Evolutionary conservation across 1,140 invertebrate species (phyloP), one percentile per base, ranked within the genome.

Genomic region (Hydropsyche tenuis): DNA sequence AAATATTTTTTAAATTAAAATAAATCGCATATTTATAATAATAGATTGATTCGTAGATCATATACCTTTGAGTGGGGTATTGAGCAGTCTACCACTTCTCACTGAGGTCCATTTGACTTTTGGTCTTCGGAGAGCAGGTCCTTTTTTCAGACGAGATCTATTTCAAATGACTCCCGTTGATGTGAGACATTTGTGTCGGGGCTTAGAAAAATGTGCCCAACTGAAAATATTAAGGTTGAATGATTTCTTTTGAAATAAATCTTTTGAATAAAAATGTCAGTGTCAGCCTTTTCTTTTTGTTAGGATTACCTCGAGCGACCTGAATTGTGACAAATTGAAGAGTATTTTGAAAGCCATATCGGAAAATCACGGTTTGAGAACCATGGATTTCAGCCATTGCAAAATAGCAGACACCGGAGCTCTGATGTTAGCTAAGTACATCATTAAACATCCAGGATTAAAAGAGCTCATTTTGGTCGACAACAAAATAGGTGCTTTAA

Each of bases 311-410:
- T 81, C 85, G 74, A 86, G 79, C 76, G 84, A 85, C 74, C 79
- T 86, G 78, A 85, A 86, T 78, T 85, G 85, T 65, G 81, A 81
- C 75, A 84, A 80, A 79, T 75, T 85, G 11, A 84, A 84, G 75
- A 82, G 82, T 70, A 80, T 87, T 60, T 75, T 87, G 16, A 84
- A 85, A 14, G 82, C 83, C 23, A 73, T 86, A 63, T 77, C 78
- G 23, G 83, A 84, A 56, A 82, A 63, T 64, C 42, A 65, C 11
- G 69, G 37, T 1, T 72, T 86, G 66, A 82, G 83, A 73, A 81
- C 79, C 7, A 72, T 87, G 37, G 86, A 87, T 75, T 83, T 87
- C 63, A 85, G 84, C 70, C 85, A 86, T 77, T 86, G 86, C 64
- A 82, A 82, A 79, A 82, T 86, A 72, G 80, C 76, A 1, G 83